These are phyloP conservation scores for Lanistes nyassanus DNA, from an alignment of 1,140 invertebrate genomes.

Conservation along the genomic window DNA sequence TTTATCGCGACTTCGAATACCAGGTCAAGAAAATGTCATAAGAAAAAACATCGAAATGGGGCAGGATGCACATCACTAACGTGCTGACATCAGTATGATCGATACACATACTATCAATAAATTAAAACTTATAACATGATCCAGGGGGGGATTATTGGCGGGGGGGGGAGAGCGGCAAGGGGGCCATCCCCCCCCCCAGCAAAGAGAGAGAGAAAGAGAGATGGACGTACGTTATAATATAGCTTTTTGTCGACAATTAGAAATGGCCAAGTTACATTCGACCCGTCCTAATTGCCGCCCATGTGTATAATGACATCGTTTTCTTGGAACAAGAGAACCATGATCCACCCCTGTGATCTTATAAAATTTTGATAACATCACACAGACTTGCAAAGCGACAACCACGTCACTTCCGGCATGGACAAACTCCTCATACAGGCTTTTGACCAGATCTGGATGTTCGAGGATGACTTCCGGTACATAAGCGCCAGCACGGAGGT, in stretches of 20 bases:
- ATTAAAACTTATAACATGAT: neutral
- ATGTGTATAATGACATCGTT: neutral
- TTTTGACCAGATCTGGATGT: conserved; percentile 45
- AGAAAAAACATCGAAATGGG: too few species aligned
- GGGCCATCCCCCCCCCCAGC: too few species aligned
- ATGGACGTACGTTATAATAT: neutral
- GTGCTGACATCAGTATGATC: neutral
- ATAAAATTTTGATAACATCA: neutral
- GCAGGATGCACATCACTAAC: too few species aligned
- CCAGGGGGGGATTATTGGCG: neutral
- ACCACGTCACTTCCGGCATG: conserved; percentile 59
- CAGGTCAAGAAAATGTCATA: neutral
- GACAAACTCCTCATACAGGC: conserved; percentile 53
- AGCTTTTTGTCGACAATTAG: too few species aligned
- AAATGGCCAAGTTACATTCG: too few species aligned
- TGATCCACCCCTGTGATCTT: too few species aligned
- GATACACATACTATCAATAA: neutral
- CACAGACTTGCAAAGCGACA: conserved; percentile 40
- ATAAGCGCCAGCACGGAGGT: conserved; percentile 48
- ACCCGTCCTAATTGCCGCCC: too few species aligned
- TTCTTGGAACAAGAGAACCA: too few species aligned
- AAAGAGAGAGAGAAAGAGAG: conserved; percentile 13
- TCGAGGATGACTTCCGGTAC: conserved; percentile 58
- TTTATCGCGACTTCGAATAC: neutral
- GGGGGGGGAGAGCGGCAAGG: neutral